Percentiles rank a stretch among this genome's conserved stretches.
phyloP scores from a whole-genome alignment of 2,888 invertebrate species.

The Mythimna lalbum region DNA sequence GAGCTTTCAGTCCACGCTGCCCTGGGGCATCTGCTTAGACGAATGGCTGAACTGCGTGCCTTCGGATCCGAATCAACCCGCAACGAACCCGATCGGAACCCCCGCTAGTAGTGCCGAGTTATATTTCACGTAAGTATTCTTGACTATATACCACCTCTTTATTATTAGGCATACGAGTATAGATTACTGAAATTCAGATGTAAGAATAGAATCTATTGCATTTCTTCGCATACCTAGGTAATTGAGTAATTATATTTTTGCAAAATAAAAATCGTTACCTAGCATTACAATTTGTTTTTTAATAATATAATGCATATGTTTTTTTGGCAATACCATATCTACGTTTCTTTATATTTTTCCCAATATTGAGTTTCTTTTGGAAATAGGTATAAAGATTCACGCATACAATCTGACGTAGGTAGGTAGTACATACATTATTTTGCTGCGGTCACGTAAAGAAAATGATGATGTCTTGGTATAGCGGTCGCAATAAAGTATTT shows the following conservation, averaged over 20 bases:
- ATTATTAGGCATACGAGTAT: no score
- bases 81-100: neutral
- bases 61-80: constrained; percentile 72
- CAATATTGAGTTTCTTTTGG: neutral
- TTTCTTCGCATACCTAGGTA: no score
- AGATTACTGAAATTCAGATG: no score
- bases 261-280: no score
- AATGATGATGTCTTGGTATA: neutral
- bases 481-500: neutral
- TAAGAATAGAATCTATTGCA: no score
- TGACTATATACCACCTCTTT: no score
- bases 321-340: neutral
- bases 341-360: neutral
- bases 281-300: neutral
- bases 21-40: constrained; percentile 93
- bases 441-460: no score
- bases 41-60: constrained; percentile 89
- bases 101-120: constrained; percentile 90
- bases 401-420: neutral
- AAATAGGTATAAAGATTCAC: neutral
- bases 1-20: constrained; percentile 93
- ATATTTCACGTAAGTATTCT: constrained; percentile 81
- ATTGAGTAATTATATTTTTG: no score
- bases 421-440: neutral
- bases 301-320: neutral